Conservation (phyloP, 2,797 vertebrate species). For the Discoglossus pictus region DNA sequence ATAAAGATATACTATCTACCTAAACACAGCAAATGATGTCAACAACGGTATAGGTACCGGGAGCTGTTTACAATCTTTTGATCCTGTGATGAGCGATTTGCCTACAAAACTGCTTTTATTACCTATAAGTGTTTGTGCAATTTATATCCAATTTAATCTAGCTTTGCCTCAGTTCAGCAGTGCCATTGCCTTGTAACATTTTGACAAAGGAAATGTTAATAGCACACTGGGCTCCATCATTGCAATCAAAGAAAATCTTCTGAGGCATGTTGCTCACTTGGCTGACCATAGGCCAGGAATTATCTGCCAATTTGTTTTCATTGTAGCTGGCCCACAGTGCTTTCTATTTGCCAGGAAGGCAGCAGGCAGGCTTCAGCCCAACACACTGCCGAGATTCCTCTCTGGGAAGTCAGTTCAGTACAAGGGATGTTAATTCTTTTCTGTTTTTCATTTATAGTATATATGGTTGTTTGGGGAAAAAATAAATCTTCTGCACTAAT, state of each 20-base stretch:
- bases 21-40: too few relatives aligned
- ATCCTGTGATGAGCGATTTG: not conserved
- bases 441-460: too few relatives aligned
- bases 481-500: too few relatives aligned
- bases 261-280: conserved; percentile 42
- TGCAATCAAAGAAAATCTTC: conserved; percentile 37
- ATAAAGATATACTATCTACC: too few relatives aligned
- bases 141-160: conserved; percentile 18
- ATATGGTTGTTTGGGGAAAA: too few relatives aligned
- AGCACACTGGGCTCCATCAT: conserved; percentile 11
- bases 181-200: conserved; percentile 22
- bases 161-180: conserved; percentile 15
- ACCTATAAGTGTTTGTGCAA: conserved; percentile 11
- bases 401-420: conserved; percentile 23
- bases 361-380: conserved; percentile 33
- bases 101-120: conserved; percentile 11
- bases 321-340: conserved; percentile 26
- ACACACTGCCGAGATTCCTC: conserved; percentile 18
- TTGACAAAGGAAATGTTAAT: conserved; percentile 43
- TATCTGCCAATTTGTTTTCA: conserved; percentile 46
- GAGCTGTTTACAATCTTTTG: conserved; percentile 2
- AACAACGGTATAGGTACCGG: not conserved
- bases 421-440: not conserved
- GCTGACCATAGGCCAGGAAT: conserved; percentile 36
- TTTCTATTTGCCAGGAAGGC: conserved; percentile 40